phyloP scores from a whole-genome alignment of 1,140 invertebrate species.

The Rhopalosiphum padi region DNA sequence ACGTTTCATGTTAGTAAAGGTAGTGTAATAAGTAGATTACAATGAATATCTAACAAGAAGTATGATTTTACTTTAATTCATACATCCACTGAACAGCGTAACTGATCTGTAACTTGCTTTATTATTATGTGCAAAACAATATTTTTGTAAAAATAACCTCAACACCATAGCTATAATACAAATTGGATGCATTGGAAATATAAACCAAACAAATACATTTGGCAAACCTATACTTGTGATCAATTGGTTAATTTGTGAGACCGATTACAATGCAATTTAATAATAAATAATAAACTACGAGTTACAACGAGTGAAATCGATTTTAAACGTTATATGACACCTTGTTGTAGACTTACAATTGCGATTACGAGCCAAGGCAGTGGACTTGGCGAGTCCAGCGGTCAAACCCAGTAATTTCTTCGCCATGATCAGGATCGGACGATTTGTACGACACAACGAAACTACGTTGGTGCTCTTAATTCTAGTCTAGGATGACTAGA shows the following conservation, averaged over 20 bases:
- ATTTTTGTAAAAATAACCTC: not conserved
- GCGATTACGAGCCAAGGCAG: not conserved
- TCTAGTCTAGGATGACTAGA: not conserved
- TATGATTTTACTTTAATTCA: not conserved
- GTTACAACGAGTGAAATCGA: not conserved
- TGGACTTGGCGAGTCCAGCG: constrained; percentile 11
- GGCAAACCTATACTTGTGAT: not conserved
- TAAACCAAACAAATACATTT: not conserved
- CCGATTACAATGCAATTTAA: not conserved
- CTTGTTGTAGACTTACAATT: constrained; percentile 13
- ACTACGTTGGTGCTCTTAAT: not conserved
- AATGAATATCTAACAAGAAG: not conserved
- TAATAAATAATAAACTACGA: not conserved
- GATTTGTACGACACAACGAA: not conserved
- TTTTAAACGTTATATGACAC: not conserved
- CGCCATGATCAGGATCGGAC: not conserved
- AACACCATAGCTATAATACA: not conserved
- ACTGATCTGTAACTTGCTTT: no score
- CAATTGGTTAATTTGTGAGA: not conserved
- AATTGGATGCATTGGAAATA: not conserved
- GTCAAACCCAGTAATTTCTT: constrained; percentile 34
- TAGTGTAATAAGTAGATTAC: not conserved
- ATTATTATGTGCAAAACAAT: no score
- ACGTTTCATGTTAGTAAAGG: not conserved
- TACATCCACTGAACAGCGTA: not conserved